Evolutionary conservation across 1,140 invertebrate genomes (phyloP).

Genomic region (Atta colombica): DNA sequence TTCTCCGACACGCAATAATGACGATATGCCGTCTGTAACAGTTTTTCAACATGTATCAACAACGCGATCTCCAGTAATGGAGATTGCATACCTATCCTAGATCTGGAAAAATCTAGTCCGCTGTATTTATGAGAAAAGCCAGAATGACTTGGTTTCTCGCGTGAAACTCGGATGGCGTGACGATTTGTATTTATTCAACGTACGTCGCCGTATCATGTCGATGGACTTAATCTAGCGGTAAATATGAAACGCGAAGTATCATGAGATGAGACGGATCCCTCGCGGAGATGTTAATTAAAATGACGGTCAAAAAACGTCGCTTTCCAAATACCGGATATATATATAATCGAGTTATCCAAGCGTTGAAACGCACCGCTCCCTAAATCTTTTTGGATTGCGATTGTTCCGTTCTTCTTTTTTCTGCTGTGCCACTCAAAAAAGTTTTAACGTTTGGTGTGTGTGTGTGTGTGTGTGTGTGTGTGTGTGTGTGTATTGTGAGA

Average conservation of each 20-base stretch:
- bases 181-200: constrained; percentile 60
- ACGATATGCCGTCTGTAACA: background rate
- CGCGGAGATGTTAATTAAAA: background rate
- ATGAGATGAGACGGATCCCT: background rate
- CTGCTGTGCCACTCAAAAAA: background rate
- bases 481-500: background rate
- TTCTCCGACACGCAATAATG: constrained; percentile 30
- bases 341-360: constrained; percentile 33
- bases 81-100: constrained; percentile 49
- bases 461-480: too few relatives aligned
- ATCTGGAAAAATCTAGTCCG: constrained; percentile 46
- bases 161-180: constrained; percentile 41
- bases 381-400: constrained; percentile 4
- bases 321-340: constrained; percentile 15
- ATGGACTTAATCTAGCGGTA: constrained; percentile 1
- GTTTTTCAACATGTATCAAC: constrained; percentile 39
- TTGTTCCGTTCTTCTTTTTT: constrained; percentile 20
- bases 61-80: constrained; percentile 20
- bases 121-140: constrained; percentile 63
- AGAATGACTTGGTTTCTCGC: constrained; percentile 28
- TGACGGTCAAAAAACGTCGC: background rate
- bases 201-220: constrained; percentile 11
- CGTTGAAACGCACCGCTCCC: constrained; percentile 3
- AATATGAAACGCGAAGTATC: background rate
- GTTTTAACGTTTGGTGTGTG: background rate